These are phyloP conservation scores for Heliconius melpomene DNA, from an alignment of 1,140 invertebrate species.

Conservation along the genomic window DNA sequence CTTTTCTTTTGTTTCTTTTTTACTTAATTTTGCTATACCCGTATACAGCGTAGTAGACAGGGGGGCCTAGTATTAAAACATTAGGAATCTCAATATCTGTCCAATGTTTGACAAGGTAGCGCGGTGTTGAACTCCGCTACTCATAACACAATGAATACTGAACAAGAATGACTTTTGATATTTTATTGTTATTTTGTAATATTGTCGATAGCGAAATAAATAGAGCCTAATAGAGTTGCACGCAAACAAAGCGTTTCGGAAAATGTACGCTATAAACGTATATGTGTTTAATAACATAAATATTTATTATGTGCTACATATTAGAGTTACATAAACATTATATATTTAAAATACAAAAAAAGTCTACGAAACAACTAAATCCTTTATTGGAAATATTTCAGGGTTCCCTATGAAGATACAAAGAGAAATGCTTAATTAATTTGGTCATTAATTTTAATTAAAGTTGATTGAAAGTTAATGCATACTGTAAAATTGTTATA, in stretches of 20 bases:
- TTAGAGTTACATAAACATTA: background rate
- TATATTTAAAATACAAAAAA: too few relatives aligned
- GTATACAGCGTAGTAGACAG: too few relatives aligned
- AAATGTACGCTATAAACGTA: background rate
- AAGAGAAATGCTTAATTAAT: background rate
- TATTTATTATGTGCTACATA: background rate
- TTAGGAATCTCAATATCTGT: too few relatives aligned
- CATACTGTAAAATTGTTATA: background rate
- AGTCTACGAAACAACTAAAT: background rate
- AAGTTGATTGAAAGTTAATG: background rate
- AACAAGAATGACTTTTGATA: constrained; percentile 22
- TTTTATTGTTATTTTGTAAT: background rate
- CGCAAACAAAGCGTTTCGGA: background rate
- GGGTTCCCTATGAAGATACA: background rate
- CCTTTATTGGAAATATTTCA: background rate
- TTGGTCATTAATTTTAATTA: background rate
- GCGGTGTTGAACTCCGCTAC: background rate
- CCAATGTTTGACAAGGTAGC: too few relatives aligned
- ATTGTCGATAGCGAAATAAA: background rate
- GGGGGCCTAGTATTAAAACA: too few relatives aligned
- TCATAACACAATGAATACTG: background rate
- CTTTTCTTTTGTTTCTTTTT: background rate
- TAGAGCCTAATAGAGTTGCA: background rate
- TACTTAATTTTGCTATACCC: too few relatives aligned
- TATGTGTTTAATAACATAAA: constrained; percentile 3